Conservation (phyloP, 2,888 invertebrate genomes). For the Tricholauxania praeusta region DNA sequence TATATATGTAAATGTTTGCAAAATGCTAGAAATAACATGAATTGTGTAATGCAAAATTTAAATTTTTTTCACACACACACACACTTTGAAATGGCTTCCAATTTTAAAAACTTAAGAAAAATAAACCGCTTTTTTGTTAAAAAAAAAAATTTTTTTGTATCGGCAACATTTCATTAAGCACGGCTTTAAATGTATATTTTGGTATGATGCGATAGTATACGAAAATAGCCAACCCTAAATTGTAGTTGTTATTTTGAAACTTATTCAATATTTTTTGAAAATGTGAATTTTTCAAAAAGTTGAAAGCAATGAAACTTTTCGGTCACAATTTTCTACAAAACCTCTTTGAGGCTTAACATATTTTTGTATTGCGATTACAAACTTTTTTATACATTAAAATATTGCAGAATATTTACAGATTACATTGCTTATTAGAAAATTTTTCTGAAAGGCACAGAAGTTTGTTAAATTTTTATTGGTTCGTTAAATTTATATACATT, state of each 20-base stretch:
- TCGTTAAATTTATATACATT: no score
- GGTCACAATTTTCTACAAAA: not conserved
- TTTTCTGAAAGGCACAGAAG: no score
- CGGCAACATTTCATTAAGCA: slow-evolving; percentile 8
- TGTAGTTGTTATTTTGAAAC: not conserved
- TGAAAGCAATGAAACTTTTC: no score
- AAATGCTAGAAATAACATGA: not conserved
- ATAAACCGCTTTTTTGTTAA: not conserved
- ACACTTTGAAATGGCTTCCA: slow-evolving; percentile 12
- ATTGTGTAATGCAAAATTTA: slow-evolving; percentile 6
- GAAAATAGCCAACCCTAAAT: slow-evolving; percentile 12
- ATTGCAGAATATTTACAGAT: not conserved
- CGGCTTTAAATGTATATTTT: slow-evolving; percentile 17
- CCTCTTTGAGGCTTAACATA: slow-evolving; percentile 4
- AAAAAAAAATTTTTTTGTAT: not conserved
- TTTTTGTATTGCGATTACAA: slow-evolving; percentile 28
- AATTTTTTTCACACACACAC: slow-evolving; percentile 3
- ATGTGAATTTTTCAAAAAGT: no score
- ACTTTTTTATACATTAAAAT: slow-evolving; percentile 6
- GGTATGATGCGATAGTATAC: slow-evolving; percentile 20
- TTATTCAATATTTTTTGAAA: no score
- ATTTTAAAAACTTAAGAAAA: not conserved
- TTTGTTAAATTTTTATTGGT: no score
- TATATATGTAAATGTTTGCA: not conserved
- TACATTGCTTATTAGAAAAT: no score